Evolutionary conservation across 2,113 vertebrate genomes (phyloP).

Genomic region (Theristicus caerulescens): DNA sequence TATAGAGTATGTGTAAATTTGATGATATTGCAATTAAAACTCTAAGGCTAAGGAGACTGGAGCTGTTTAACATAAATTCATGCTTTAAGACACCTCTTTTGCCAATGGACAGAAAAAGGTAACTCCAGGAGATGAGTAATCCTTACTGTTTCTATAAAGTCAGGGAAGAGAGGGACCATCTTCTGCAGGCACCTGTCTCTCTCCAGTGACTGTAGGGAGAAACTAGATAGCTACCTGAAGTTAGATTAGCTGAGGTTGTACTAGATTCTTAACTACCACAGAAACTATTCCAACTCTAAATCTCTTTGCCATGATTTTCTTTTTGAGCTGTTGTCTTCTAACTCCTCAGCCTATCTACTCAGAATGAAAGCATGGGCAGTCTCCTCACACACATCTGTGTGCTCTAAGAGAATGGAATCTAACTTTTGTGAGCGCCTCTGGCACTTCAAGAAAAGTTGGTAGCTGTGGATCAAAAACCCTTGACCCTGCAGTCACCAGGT

Average conservation of each 20-base stretch:
- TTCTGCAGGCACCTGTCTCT: background rate
- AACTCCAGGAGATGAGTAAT: background rate
- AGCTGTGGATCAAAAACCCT: background rate
- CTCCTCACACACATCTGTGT: background rate
- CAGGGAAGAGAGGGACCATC: background rate
- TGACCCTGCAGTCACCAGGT: background rate
- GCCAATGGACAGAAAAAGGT: background rate
- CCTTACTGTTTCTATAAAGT: background rate
- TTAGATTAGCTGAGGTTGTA: background rate
- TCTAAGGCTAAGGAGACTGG: background rate
- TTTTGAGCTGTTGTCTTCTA: background rate
- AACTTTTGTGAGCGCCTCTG: background rate
- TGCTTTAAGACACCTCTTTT: background rate
- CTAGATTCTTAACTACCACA: background rate
- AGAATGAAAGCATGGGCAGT: background rate
- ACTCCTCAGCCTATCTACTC: background rate
- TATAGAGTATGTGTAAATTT: background rate
- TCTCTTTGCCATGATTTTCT: background rate
- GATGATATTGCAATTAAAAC: background rate
- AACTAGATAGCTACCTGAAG: background rate
- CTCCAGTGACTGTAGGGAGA: background rate
- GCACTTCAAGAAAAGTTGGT: background rate
- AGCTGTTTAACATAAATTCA: background rate
- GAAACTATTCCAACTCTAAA: background rate
- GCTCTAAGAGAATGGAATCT: background rate